A percentile compares a stretch with the other conserved stretches of the same genome.
These are phyloP conservation scores for Entomyzon cyanotis DNA, from an alignment of 2,113 vertebrate genomes.

Conservation along the genomic window DNA sequence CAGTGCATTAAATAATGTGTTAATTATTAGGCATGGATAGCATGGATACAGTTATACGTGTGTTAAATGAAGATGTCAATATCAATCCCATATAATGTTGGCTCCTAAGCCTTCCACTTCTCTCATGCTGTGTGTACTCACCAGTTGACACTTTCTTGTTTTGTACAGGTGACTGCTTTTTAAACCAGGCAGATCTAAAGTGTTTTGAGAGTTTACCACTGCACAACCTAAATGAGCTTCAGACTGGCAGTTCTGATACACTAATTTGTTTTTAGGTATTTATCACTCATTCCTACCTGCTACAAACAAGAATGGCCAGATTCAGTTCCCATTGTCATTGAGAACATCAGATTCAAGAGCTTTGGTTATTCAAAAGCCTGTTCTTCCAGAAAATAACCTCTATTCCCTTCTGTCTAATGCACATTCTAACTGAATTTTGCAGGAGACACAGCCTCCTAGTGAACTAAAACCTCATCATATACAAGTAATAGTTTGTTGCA, in stretches of 20 bases:
- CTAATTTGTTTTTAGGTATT: not conserved
- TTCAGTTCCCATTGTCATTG: accelerated
- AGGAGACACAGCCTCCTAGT: not conserved
- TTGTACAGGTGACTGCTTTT: not conserved
- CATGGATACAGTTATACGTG: accelerated
- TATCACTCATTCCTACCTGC: not conserved
- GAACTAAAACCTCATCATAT: accelerated
- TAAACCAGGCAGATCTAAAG: not conserved
- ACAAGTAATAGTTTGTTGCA: not conserved
- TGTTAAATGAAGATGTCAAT: not conserved
- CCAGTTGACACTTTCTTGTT: not conserved
- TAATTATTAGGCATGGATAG: not conserved
- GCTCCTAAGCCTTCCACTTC: not conserved
- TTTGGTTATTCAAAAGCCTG: not conserved
- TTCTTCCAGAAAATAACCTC: not conserved
- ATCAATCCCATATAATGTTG: accelerated
- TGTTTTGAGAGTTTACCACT: accelerated
- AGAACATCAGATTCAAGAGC: not conserved
- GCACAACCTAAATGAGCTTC: not conserved
- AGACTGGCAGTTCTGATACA: not conserved
- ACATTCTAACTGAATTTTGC: not conserved
- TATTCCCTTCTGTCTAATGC: not conserved
- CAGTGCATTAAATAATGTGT: not conserved
- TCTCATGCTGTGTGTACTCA: not conserved
- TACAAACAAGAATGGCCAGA: not conserved